phyloP scores from a whole-genome alignment of 2,888 invertebrate genomes.

The Napeogenes inachia region DNA sequence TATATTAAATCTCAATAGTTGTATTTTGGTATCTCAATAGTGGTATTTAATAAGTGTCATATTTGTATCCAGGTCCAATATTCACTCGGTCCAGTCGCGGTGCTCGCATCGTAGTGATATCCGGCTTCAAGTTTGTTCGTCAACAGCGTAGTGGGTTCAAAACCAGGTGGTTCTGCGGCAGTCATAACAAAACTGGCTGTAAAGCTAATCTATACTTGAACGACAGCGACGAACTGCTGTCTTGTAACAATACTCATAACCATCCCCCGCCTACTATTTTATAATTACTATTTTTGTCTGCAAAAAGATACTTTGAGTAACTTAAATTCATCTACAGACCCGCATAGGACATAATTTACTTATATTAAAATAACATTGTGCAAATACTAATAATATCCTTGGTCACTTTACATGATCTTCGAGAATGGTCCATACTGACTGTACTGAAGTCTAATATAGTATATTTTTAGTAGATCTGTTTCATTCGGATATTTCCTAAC shows the following conservation, averaged over 20 bases:
- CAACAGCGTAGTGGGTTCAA: conserved; percentile 28
- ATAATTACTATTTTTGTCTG: conserved; percentile 1
- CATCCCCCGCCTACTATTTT: conserved; percentile 21
- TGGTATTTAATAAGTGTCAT: conserved; percentile 15
- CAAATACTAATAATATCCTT: too few relatives aligned
- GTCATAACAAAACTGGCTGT: conserved; percentile 30
- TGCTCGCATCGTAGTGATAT: conserved; percentile 28
- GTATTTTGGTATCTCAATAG: not conserved
- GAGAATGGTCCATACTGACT: too few relatives aligned
- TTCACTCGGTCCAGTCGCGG: conserved; percentile 33
- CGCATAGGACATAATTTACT: too few relatives aligned
- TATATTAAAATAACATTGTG: too few relatives aligned
- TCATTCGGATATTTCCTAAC: too few relatives aligned
- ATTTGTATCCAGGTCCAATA: conserved; percentile 27
- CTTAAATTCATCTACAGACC: too few relatives aligned
- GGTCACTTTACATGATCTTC: too few relatives aligned
- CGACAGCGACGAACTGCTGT: conserved; percentile 18
- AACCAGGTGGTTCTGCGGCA: conserved; percentile 34
- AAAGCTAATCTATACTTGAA: conserved; percentile 29
- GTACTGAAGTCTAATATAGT: too few relatives aligned
- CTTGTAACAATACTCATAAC: conserved; percentile 20
- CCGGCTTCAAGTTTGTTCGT: conserved; percentile 31
- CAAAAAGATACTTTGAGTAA: not conserved
- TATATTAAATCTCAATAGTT: too few relatives aligned
- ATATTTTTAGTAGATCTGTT: too few relatives aligned